Evolutionary conservation across 2,113 vertebrate species (phyloP).

Genomic region (Heloderma charlesbogerti): DNA sequence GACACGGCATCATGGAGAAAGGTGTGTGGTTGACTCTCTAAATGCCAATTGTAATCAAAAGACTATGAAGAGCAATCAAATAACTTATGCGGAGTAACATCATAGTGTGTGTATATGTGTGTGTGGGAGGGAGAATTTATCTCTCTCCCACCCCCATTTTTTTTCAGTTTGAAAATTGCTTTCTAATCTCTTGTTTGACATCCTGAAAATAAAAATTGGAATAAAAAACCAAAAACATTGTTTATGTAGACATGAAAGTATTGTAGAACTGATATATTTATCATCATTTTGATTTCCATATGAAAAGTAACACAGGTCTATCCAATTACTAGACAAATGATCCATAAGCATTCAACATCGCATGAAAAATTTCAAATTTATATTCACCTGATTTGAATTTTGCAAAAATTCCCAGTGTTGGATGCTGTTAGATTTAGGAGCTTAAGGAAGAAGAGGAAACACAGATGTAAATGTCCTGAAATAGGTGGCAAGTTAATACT

Average conservation of each 20-base stretch:
- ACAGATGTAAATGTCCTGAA: not conserved
- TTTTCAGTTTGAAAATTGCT: slow-evolving; percentile 73
- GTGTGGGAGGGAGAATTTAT: slow-evolving; percentile 1
- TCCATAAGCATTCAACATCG: not conserved
- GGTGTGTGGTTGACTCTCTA: slow-evolving; percentile 84
- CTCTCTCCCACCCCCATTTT: not conserved
- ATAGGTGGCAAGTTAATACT: not conserved
- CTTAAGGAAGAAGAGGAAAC: not conserved
- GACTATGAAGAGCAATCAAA: slow-evolving; percentile 81
- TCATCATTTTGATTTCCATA: slow-evolving; percentile 69
- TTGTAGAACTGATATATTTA: slow-evolving; percentile 53
- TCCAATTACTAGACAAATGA: slow-evolving; percentile 44
- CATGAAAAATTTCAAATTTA: not conserved
- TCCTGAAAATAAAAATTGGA: slow-evolving; percentile 71
- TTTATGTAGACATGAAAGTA: slow-evolving; percentile 72
- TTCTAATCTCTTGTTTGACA: slow-evolving; percentile 78
- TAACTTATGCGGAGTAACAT: slow-evolving; percentile 76
- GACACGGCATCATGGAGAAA: slow-evolving; percentile 78
- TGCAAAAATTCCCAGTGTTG: not conserved
- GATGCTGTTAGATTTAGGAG: not conserved
- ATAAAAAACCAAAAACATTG: slow-evolving; percentile 36
- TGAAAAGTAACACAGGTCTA: slow-evolving; percentile 45
- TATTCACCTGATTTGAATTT: not conserved
- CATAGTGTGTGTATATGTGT: slow-evolving; percentile 28
- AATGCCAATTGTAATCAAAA: slow-evolving; percentile 87